Conservation (phyloP, 2,113 vertebrate species). For the Callaeas wilsoni region DNA sequence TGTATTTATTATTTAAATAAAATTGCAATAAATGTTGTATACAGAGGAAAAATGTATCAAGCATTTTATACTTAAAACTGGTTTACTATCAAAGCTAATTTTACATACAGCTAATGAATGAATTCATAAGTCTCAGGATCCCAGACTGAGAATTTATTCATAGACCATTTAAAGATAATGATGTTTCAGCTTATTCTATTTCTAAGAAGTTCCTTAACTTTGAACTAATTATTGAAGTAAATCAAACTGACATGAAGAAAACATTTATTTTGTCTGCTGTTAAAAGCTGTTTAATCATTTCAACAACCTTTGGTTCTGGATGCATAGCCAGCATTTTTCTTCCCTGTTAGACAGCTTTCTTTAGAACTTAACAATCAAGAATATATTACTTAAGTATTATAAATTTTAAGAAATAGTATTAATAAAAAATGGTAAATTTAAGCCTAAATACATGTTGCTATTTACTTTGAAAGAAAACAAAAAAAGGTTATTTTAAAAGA, state of each 20-base stretch:
- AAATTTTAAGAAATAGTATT: neutral
- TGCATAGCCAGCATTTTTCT: neutral
- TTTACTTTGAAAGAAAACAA: neutral
- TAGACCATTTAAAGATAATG: neutral
- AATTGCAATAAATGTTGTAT: neutral
- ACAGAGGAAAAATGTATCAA: neutral
- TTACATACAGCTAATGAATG: conserved; percentile 14
- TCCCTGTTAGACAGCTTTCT: neutral
- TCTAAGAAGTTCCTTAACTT: neutral
- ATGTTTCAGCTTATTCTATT: neutral
- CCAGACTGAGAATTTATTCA: neutral
- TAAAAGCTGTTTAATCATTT: neutral
- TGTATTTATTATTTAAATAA: neutral
- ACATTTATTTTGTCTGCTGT: neutral
- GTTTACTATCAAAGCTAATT: neutral
- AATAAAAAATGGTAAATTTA: neutral
- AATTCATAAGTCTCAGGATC: conserved; percentile 2
- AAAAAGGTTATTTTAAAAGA: neutral
- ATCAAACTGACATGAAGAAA: conserved; percentile 3
- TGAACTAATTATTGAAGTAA: neutral
- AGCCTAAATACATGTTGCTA: neutral
- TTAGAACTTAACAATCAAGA: neutral
- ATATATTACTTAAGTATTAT: neutral
- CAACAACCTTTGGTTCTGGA: neutral
- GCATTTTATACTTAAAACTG: neutral